Evolutionary conservation across 2,888 invertebrate genomes (phyloP).

Genomic region (Drosophila trichaetosa): DNA sequence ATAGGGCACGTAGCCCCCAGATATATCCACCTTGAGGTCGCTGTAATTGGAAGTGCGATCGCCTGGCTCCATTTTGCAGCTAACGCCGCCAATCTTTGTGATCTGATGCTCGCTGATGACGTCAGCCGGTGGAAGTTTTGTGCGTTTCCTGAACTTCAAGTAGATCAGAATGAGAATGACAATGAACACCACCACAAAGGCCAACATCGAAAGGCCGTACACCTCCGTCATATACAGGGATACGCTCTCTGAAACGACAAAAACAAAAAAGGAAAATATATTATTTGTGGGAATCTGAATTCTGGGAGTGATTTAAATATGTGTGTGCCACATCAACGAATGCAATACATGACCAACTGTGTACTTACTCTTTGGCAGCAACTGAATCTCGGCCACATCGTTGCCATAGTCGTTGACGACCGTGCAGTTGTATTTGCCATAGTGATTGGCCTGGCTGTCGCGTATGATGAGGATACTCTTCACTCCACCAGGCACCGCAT

Average conservation of each 20-base stretch:
- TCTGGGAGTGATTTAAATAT: background rate
- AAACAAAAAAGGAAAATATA: background rate
- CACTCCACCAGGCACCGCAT: slow-evolving; percentile 91
- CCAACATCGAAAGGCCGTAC: slow-evolving; percentile 91
- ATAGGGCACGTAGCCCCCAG: slow-evolving; percentile 90
- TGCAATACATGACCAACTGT: background rate
- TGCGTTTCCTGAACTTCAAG: slow-evolving; percentile 87
- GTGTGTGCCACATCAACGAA: background rate
- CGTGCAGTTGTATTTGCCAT: slow-evolving; percentile 97
- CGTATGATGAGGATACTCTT: slow-evolving; percentile 95
- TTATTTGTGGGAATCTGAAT: background rate
- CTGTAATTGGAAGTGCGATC: slow-evolving; percentile 97
- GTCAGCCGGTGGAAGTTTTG: slow-evolving; percentile 84
- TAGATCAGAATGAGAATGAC: slow-evolving; percentile 90
- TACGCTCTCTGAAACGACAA: slow-evolving; percentile 88
- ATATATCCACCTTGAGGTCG: slow-evolving; percentile 94
- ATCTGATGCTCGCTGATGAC: slow-evolving; percentile 86
- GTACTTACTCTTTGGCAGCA: slow-evolving; percentile 94
- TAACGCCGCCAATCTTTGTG: slow-evolving; percentile 85
- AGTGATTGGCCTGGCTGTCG: slow-evolving; percentile 94
- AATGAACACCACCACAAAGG: slow-evolving; percentile 93
- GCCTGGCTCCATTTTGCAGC: slow-evolving; percentile 86
- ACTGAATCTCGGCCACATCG: slow-evolving; percentile 92
- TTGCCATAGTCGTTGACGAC: slow-evolving; percentile 96
- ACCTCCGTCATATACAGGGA: slow-evolving; percentile 93